Percentiles rank a stretch among this genome's conserved stretches.
phyloP scores from a whole-genome alignment of 2,888 invertebrate genomes.

The Archips crataeganus region DNA sequence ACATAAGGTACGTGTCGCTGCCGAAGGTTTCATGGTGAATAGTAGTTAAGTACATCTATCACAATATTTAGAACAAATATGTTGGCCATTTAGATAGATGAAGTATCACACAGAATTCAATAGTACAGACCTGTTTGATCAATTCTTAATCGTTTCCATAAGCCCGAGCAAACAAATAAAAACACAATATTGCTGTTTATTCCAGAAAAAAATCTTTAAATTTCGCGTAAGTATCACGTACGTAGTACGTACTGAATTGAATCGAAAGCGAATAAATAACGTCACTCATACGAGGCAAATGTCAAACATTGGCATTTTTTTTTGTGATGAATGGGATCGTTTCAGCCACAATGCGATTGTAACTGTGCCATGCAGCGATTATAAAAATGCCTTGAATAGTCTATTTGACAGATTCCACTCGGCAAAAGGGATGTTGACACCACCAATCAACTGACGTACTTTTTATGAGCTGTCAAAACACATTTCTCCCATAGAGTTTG shows the following conservation, averaged over 20 bases:
- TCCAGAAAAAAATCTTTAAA: slow-evolving; percentile 27
- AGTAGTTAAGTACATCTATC: slow-evolving; percentile 31
- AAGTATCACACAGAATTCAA: neutral
- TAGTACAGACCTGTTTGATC: slow-evolving; percentile 23
- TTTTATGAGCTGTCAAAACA: no score
- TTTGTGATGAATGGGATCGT: no score
- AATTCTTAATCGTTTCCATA: slow-evolving; percentile 20
- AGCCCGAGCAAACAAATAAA: slow-evolving; percentile 14
- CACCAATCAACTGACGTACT: no score
- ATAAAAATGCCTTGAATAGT: neutral
- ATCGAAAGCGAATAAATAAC: slow-evolving; percentile 39
- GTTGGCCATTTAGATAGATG: slow-evolving; percentile 7
- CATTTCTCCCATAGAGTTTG: no score
- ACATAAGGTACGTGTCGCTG: neutral
- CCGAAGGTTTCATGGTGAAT: slow-evolving; percentile 14
- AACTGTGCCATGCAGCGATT: neutral
- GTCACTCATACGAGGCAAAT: slow-evolving; percentile 19
- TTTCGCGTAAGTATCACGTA: slow-evolving; percentile 24
- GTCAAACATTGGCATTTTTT: slow-evolving; percentile 5
- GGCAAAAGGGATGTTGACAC: no score
- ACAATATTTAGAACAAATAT: slow-evolving; percentile 24
- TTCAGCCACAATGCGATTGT: neutral
- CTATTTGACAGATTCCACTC: neutral
- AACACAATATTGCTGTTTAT: slow-evolving; percentile 21
- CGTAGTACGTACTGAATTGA: neutral